Percentiles rank a stretch among this genome's conserved stretches.
Evolutionary conservation across 2,888 invertebrate genomes (phyloP).

Genomic region (Trichacis sp.): DNA sequence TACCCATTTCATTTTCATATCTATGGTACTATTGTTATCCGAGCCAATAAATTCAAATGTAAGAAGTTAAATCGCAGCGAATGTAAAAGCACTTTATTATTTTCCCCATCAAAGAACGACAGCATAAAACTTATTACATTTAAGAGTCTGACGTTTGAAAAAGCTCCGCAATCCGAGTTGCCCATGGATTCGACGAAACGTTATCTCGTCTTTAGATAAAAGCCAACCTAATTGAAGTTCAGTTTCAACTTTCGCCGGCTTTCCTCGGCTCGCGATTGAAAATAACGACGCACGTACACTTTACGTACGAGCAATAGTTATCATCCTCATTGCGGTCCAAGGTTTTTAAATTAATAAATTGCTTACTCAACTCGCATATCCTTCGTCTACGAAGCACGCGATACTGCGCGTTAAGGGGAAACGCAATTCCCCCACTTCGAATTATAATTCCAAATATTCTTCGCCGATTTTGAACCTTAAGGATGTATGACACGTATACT

Average conservation of each 20-base stretch:
- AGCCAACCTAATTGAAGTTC: not conserved
- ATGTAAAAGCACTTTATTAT: not conserved
- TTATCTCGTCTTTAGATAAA: slow-evolving; percentile 19
- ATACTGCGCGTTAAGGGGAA: slow-evolving; percentile 23
- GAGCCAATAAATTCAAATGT: not conserved
- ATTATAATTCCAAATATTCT: no score
- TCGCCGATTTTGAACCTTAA: no score
- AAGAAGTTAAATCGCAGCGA: not conserved
- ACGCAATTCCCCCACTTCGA: no score
- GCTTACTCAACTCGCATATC: slow-evolving; percentile 30
- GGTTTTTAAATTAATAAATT: slow-evolving; percentile 36
- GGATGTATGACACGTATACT: no score
- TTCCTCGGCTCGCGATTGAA: slow-evolving; percentile 13
- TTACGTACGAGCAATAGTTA: slow-evolving; percentile 18
- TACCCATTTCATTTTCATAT: no score
- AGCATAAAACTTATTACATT: not conserved
- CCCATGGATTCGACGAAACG: slow-evolving; percentile 24
- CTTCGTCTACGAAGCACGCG: no score
- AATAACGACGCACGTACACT: slow-evolving; percentile 4
- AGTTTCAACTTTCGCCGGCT: not conserved
- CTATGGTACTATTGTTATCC: no score
- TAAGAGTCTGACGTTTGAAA: not conserved
- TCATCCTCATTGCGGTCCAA: slow-evolving; percentile 23
- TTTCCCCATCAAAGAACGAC: not conserved
- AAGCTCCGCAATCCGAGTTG: not conserved